Conservation (phyloP, 2,113 vertebrate genomes). For the Oreocharis arfaki region DNA sequence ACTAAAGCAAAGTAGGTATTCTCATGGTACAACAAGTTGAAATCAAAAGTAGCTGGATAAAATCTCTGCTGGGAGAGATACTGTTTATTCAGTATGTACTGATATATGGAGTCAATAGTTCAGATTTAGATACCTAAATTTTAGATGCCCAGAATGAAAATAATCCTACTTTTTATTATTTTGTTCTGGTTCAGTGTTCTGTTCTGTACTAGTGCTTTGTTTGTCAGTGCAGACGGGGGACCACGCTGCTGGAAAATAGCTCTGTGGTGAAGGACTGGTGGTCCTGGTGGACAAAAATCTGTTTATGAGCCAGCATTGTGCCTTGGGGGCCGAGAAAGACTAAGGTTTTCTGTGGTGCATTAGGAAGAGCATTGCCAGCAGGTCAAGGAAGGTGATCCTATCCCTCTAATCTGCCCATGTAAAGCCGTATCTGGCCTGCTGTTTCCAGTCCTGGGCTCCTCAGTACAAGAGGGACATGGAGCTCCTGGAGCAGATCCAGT, state of each 20-base stretch:
- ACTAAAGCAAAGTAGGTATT: neutral
- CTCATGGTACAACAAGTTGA: neutral
- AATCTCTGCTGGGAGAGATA: no score
- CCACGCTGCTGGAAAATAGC: neutral
- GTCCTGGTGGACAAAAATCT: neutral
- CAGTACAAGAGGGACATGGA: neutral
- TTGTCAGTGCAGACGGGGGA: neutral
- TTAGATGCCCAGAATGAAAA: neutral
- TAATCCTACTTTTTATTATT: neutral
- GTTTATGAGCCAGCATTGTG: neutral
- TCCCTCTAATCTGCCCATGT: no score
- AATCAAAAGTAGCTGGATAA: neutral
- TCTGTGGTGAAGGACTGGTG: neutral
- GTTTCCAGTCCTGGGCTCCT: neutral
- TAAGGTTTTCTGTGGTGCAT: no score
- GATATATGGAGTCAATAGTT: neutral
- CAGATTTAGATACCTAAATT: neutral
- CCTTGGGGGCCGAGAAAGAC: neutral
- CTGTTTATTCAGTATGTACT: neutral
- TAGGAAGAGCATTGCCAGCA: neutral
- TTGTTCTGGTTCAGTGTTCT: neutral
- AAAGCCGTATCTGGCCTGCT: neutral
- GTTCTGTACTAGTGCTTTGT: neutral
- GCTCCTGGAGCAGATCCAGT: no score
- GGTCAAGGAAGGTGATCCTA: fast-evolving